Percentiles rank a stretch among this genome's conserved stretches.
Conservation (phyloP, 2,888 invertebrate species). For the Diarsia rubi region DNA sequence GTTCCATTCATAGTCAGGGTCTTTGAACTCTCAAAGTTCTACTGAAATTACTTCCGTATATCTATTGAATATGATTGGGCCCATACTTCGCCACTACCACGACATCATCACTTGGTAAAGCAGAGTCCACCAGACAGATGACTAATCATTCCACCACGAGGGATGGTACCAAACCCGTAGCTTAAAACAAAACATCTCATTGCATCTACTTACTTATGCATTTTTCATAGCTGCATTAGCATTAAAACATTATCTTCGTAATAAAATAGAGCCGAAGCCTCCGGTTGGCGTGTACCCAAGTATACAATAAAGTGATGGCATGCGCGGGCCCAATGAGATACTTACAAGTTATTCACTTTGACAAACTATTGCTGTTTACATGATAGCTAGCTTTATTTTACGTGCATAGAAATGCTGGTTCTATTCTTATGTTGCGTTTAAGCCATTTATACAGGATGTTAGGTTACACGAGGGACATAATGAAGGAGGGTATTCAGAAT, state of each 20-base stretch:
- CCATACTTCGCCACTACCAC: not conserved
- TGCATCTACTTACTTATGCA: not conserved
- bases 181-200: not conserved
- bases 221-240: slow-evolving; percentile 23
- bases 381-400: slow-evolving; percentile 32
- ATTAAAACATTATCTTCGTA: slow-evolving; percentile 34
- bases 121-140: not conserved
- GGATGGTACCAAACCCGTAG: not conserved
- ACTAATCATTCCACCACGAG: not conserved
- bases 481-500: too few species aligned
- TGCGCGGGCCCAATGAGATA: slow-evolving; percentile 30
- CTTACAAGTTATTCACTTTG: slow-evolving; percentile 35
- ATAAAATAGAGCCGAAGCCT: slow-evolving; percentile 30
- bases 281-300: slow-evolving; percentile 60
- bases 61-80: not conserved
- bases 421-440: not conserved
- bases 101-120: not conserved
- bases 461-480: too few species aligned
- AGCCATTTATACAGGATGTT: too few species aligned
- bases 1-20: not conserved
- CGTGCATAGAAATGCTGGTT: not conserved
- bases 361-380: slow-evolving; percentile 38
- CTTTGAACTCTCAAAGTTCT: too few species aligned
- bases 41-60: not conserved
- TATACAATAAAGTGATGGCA: slow-evolving; percentile 37